phyloP scores from a whole-genome alignment of 2,797 vertebrate genomes.

The Pipistrellus pipistrellus region DNA sequence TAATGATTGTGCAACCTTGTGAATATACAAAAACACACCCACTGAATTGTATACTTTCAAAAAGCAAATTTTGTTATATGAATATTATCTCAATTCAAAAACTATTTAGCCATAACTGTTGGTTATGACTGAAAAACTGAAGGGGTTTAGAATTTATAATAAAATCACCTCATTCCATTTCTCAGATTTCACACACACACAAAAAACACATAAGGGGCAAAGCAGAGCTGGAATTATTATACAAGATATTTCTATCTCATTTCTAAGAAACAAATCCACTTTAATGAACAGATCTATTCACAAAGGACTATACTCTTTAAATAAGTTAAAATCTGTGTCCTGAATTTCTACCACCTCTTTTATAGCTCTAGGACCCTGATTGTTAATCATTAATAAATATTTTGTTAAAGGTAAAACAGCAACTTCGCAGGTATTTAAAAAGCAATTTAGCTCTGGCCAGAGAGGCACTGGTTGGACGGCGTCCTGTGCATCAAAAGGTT shows the following conservation, averaged over 20 bases:
- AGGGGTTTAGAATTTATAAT: background rate
- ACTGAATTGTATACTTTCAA: background rate
- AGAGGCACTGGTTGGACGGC: no score
- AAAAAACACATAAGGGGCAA: background rate
- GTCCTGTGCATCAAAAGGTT: no score
- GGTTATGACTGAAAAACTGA: background rate
- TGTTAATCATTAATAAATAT: constrained; percentile 24
- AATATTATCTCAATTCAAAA: background rate
- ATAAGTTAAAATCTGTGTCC: constrained; percentile 8
- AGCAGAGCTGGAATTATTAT: background rate
- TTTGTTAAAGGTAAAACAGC: constrained; percentile 2
- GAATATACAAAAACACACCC: background rate
- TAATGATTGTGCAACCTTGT: background rate
- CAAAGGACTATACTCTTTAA: background rate
- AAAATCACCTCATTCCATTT: background rate
- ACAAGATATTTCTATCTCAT: constrained; percentile 31
- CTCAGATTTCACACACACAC: background rate
- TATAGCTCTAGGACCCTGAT: background rate
- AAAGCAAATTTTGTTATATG: background rate
- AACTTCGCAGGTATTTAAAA: constrained; percentile 59
- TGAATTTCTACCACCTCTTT: background rate
- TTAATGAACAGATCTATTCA: constrained; percentile 27
- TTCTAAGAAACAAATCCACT: background rate
- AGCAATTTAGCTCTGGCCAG: no score
- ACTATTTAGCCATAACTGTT: background rate